Conservation (phyloP, 2,888 invertebrate species). For the Nowickia ferox region DNA sequence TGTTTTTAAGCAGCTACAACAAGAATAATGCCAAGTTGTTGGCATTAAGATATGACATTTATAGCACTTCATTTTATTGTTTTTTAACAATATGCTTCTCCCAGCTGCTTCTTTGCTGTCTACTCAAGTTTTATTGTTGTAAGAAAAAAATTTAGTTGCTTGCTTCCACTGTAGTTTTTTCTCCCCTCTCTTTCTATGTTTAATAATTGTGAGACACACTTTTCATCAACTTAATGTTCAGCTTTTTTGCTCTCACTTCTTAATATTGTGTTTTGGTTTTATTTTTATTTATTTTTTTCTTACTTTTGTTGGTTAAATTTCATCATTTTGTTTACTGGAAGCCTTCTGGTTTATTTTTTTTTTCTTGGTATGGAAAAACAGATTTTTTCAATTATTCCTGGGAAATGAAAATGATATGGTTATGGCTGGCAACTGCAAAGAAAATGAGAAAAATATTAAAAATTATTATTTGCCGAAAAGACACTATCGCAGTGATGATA, state of each 20-base stretch:
- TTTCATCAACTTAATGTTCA: conserved; percentile 55
- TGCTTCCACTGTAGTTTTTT: background rate
- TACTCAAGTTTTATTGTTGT: conserved; percentile 37
- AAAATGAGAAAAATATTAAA: conserved; percentile 26
- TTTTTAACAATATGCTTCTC: conserved; percentile 51
- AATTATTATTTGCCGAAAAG: conserved; percentile 44
- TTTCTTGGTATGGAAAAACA: conserved; percentile 9
- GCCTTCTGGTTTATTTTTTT: conserved; percentile 24
- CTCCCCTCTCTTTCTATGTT: conserved; percentile 7
- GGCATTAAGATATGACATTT: conserved; percentile 82
- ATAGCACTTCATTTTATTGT: conserved; percentile 81
- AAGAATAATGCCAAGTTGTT: conserved; percentile 80
- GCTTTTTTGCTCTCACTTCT: background rate
- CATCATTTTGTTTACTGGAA: conserved; percentile 43
- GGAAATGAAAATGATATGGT: conserved; percentile 54
- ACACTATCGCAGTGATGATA: conserved; percentile 31
- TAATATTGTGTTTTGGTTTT: background rate
- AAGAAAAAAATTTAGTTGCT: conserved; percentile 33
- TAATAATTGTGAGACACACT: conserved; percentile 58
- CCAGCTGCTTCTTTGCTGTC: conserved; percentile 30
- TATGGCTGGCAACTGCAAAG: conserved; percentile 57
- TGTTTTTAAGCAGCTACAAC: conserved; percentile 36
- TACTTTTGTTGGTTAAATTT: conserved; percentile 41
- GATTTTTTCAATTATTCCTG: conserved; percentile 47
- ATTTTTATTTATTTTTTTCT: conserved; percentile 36